A percentile compares a stretch with the other conserved stretches of the same genome.
Evolutionary conservation across 2,797 vertebrate genomes (phyloP).

Genomic region (Acipenser ruthenus): DNA sequence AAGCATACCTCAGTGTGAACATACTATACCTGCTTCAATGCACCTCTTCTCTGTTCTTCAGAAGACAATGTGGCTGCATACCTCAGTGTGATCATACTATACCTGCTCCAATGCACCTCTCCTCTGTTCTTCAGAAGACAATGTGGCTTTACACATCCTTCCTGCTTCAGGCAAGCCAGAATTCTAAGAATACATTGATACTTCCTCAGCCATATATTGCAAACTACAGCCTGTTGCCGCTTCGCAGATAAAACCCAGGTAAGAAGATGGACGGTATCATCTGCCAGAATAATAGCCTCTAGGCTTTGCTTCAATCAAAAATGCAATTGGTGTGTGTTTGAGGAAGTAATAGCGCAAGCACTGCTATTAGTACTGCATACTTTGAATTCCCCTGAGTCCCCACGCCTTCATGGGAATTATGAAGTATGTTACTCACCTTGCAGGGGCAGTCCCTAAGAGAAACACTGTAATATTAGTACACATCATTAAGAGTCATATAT

Average conservation of each 20-base stretch:
- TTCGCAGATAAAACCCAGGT: not conserved
- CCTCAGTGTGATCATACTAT: conserved; percentile 3
- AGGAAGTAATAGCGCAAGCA: conserved; percentile 11
- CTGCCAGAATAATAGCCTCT: too few relatives aligned
- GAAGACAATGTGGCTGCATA: conserved; percentile 23
- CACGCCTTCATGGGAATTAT: conserved; percentile 34
- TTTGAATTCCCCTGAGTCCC: conserved; percentile 49
- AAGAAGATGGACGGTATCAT: not conserved
- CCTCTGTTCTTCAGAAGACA: conserved; percentile 17
- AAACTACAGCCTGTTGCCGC: not conserved
- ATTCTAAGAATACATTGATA: conserved; percentile 42
- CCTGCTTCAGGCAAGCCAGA: conserved; percentile 30
- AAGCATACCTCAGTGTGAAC: not conserved
- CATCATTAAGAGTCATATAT: not conserved
- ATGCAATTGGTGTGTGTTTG: conserved; percentile 2
- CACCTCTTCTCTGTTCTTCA: conserved; percentile 19
- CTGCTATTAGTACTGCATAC: conserved; percentile 34
- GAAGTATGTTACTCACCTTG: conserved; percentile 35
- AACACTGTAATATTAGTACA: not conserved
- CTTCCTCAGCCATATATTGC: conserved; percentile 29
- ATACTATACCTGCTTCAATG: conserved; percentile 28
- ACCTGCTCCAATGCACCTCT: conserved; percentile 29
- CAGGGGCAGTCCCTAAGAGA: conserved; percentile 40
- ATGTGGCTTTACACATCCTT: conserved; percentile 38
- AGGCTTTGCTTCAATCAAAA: not conserved